Base-by-base conservation (phyloP, 2,888 invertebrate species). In the Drosophila diplacantha region DNA sequence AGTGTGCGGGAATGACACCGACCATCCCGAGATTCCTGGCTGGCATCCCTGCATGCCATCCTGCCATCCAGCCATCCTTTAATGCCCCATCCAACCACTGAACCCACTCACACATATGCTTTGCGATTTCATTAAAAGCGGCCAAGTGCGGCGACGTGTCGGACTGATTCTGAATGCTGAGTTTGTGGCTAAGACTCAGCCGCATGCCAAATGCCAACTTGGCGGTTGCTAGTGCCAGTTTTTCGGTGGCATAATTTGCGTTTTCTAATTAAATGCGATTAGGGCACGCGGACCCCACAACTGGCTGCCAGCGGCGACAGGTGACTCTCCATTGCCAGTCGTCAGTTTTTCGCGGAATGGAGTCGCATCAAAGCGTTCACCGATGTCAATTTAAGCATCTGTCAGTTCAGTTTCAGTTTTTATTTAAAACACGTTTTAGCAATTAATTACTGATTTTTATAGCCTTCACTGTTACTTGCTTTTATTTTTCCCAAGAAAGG, bases 51-150 rank as follows among this genome's bases (percentile, higher is more conserved):
- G 29, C 44, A 44, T 18, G 29, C 29, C 44, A 44, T 29, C 44
- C 44, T 5, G 44, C 43, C 26, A n/a, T 29, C 18, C 16, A 7
- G 44, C 14, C 8, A 46, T 46, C 29, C 44, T 9, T 31, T 46
- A 20, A 31, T 31, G 9, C 18, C 44, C 18, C 31, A 20, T 52
- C 47, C 46, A 47, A 14, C 54, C 38, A 47, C 55, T 64, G 35
- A 14, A 52, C 57, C 49, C 47, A 52, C 56, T 32, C 38, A 50
- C 51, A 39, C 16, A 79, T 79, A 77, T 74, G 77, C 54, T 61
- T 6, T 32, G 63, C 34, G 55, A 52, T 75, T 79, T 72, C 66
- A 73, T 81, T 69, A 75, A 62, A 71, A 68, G 61, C 55, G 70
- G 41, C 51, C 44, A 51, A 70, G 51, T 55, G 39, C 44, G 55